These are phyloP conservation scores for Drosophila rellima DNA, from an alignment of 2,888 invertebrate species.

Conservation along the genomic window DNA sequence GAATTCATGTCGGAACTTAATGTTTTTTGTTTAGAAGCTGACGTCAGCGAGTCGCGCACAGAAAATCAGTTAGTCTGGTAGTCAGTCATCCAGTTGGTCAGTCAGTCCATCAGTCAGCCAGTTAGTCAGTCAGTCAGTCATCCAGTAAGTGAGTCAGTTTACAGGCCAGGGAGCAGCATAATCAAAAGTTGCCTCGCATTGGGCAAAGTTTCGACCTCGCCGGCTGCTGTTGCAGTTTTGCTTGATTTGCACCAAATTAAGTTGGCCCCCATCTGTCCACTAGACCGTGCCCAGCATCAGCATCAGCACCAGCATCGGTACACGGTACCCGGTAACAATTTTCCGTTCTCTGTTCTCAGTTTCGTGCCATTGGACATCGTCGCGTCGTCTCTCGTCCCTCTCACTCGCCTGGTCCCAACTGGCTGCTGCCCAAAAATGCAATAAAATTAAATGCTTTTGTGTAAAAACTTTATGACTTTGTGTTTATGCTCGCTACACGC, in stretches of 20 bases:
- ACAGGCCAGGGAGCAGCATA: constrained; percentile 30
- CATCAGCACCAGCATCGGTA: background rate
- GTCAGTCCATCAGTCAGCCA: constrained; percentile 5
- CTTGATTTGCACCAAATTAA: constrained; percentile 80
- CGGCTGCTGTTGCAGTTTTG: constrained; percentile 70
- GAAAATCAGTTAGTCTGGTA: constrained; percentile 18
- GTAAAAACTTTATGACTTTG: constrained; percentile 81
- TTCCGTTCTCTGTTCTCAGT: constrained; percentile 4
- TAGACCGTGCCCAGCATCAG: constrained; percentile 54
- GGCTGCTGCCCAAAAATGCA: constrained; percentile 78
- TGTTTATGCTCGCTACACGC: constrained; percentile 77
- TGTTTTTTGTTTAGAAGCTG: constrained; percentile 49
- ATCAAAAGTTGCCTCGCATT: constrained; percentile 45
- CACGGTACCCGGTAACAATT: constrained; percentile 7
- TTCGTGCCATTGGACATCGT: constrained; percentile 21
- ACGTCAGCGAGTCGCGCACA: constrained; percentile 57
- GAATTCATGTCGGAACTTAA: constrained; percentile 49
- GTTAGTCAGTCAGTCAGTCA: background rate
- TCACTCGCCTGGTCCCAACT: constrained; percentile 24
- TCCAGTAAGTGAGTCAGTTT: constrained; percentile 18
- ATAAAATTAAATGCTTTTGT: constrained; percentile 81
- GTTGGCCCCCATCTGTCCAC: constrained; percentile 60
- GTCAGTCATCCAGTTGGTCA: constrained; percentile 9
- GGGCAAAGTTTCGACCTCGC: constrained; percentile 42
- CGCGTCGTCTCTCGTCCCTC: background rate